These are phyloP conservation scores for Garra rufa DNA, from an alignment of 2,113 vertebrate genomes.

Conservation along the genomic window DNA sequence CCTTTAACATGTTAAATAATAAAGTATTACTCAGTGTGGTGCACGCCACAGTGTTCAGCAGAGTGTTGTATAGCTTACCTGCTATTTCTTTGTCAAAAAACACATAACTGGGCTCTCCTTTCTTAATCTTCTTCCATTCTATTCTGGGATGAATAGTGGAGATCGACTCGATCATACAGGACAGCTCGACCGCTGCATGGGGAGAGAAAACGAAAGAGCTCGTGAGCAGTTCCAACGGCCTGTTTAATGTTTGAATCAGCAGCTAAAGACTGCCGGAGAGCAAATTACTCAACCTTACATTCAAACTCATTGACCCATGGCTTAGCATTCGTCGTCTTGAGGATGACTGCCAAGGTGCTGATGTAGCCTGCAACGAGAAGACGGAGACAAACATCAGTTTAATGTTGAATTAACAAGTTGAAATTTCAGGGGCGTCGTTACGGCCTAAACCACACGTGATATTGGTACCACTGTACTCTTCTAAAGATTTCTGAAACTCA, in stretches of 20 bases:
- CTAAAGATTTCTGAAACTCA: constrained; percentile 63
- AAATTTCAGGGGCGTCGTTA: neutral
- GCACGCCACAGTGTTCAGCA: neutral
- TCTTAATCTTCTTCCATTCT: constrained; percentile 96
- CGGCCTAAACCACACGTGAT: constrained; percentile 51
- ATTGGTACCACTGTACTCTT: constrained; percentile 38
- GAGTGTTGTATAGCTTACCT: constrained; percentile 73
- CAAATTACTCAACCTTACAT: constrained; percentile 78
- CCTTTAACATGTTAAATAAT: too few species aligned
- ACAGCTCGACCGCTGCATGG: constrained; percentile 85
- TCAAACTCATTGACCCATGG: constrained; percentile 94
- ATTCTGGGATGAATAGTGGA: constrained; percentile 85
- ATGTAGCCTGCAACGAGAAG: constrained; percentile 81
- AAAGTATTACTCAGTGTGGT: neutral
- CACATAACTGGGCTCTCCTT: constrained; percentile 86
- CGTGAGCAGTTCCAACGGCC: neutral
- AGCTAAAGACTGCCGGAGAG: neutral
- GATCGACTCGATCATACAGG: constrained; percentile 90
- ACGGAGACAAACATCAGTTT: constrained; percentile 43
- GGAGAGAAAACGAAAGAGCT: neutral
- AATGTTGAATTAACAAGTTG: constrained; percentile 27
- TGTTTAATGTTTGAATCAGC: neutral
- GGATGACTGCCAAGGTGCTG: constrained; percentile 83
- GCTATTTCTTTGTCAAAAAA: constrained; percentile 87
- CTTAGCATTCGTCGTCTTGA: constrained; percentile 80